Base-by-base conservation (phyloP, 2,113 vertebrate species). In the Octodon degus region DNA sequence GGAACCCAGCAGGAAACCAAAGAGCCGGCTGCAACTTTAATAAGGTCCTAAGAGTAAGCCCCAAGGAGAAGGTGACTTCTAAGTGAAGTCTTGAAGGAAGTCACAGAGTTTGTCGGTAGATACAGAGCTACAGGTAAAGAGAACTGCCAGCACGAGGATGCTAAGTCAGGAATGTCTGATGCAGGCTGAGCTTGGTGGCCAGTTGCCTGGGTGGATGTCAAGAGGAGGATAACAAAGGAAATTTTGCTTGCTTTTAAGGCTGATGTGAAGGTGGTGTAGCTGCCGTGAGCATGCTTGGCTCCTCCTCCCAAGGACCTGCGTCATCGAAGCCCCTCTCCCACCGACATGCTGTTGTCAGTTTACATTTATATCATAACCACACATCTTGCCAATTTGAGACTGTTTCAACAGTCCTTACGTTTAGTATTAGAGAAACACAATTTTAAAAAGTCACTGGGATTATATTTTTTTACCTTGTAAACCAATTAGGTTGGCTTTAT, bases 401-500 rank as follows among this genome's bases (percentile, higher is more conserved):
- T 50, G 63, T 76, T 58, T 88, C 63, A 55, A 67, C 24, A 76
- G 81, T 10, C 50, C 40, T 80, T 82, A 63, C 60, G n/a, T n/a
- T 90, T 89, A 55, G 1, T 68, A 90, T 83, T 27, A 94, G 40
- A 96, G 53, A 94, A 87, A 74, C 0, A 37, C 70, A 10, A 24
- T 14, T 86, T 93, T 37, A 7, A 50, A 84, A 83, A 84, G 22
- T 32, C 63, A 37, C 20, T 67, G 19, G n/a, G 14, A 37, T 10
- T 50, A 2, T 74, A 72, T 72, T 89, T 83, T 83, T 58, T 58
- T 34, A 93, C 58, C 50, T 63, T 94, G 58, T 37, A 92, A 95
- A 95, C 40, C 81, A 93, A 80, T 91, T 40, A 58, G 12, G 32
- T 62, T 87, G 87, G 34, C n/a, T 85, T 85, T 55, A 30, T 30